Percentiles rank a stretch among this genome's conserved stretches.
phyloP scores from a whole-genome alignment of 2,888 invertebrate species.

The Patella pellucida region DNA sequence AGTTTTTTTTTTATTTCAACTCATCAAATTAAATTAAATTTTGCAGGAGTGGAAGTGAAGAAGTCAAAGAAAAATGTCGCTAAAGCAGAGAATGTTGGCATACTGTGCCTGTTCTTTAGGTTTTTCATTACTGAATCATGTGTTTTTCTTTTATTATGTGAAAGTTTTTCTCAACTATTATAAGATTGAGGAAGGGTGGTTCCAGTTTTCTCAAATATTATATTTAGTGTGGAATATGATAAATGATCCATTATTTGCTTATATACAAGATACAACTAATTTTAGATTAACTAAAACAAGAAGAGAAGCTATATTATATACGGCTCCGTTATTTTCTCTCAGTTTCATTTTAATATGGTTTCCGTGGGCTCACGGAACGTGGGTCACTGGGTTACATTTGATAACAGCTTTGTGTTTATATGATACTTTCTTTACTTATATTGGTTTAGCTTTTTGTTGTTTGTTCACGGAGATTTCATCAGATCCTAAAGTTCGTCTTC shows the following conservation, averaged over 20 bases:
- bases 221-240: slow-evolving; percentile 73
- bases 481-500: slow-evolving; percentile 61
- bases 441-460: slow-evolving; percentile 69
- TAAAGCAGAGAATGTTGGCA: slow-evolving; percentile 42
- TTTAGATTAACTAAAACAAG: slow-evolving; percentile 66
- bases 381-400: slow-evolving; percentile 71
- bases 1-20: too few relatives aligned
- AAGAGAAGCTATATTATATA: slow-evolving; percentile 68
- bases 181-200: slow-evolving; percentile 71
- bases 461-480: slow-evolving; percentile 69
- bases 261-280: slow-evolving; percentile 62
- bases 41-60: neutral
- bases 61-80: slow-evolving; percentile 13
- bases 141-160: slow-evolving; percentile 72
- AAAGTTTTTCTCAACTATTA: slow-evolving; percentile 71
- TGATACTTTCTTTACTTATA: slow-evolving; percentile 71
- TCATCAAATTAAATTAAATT: too few relatives aligned
- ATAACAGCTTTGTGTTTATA: slow-evolving; percentile 70
- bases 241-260: slow-evolving; percentile 73
- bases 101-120: slow-evolving; percentile 55
- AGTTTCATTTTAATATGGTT: slow-evolving; percentile 71
- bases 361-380: slow-evolving; percentile 46
- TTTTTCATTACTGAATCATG: slow-evolving; percentile 57
- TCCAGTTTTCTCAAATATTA: slow-evolving; percentile 70
- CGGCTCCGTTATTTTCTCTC: slow-evolving; percentile 69